Base-by-base conservation (phyloP, 2,888 invertebrate species). In the Sarcophaga rosellei region DNA sequence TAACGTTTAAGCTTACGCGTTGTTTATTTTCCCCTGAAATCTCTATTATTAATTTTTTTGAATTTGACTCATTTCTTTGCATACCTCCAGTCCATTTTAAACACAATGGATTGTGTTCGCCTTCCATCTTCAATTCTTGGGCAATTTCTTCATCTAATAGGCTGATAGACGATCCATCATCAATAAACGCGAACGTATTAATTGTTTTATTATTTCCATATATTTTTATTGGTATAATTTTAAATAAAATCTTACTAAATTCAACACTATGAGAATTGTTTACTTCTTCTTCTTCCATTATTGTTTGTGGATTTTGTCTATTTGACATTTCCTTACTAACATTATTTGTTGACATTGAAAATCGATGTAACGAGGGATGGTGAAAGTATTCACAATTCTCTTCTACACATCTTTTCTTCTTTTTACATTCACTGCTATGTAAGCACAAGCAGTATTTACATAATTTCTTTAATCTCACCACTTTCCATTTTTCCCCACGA, bases 151-250 rank as follows among this genome's bases (percentile, higher is more conserved):
- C 53, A 5, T 62, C 78, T 20, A 78, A 62, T 62, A 70, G 23
- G 15, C 78, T 79, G 45, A 79, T 59, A 25, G 45, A 20, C 47
- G 12, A 59, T 17, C 53, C 25, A 15, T 65, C 47, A 69, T 75
- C n/a, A 25, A 76, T 61, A 35, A 57, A 68, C n/a, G 57, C 62
- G 47, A 23, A 57, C 0, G 76, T 72, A 5, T 81, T 8, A 23
- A 76, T 59, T 44, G 68, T 45, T 65, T 76, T 76, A 5, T 76
- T 15, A 6, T 72, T 69, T 12, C 76, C 59, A 12, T 76, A 47
- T 59, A 82, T 59, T 59, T 81, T 75, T 17, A 81, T 15, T 1
- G 81, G 70, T 15, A 81, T 69, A 45, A 76, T 76, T 76, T 81
- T 76, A 65, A 81, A 81, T 44, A 81, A 81, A 72, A 81, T 70